Evolutionary conservation across 2,113 vertebrate genomes (phyloP).

Genomic region (Vimba vimba): DNA sequence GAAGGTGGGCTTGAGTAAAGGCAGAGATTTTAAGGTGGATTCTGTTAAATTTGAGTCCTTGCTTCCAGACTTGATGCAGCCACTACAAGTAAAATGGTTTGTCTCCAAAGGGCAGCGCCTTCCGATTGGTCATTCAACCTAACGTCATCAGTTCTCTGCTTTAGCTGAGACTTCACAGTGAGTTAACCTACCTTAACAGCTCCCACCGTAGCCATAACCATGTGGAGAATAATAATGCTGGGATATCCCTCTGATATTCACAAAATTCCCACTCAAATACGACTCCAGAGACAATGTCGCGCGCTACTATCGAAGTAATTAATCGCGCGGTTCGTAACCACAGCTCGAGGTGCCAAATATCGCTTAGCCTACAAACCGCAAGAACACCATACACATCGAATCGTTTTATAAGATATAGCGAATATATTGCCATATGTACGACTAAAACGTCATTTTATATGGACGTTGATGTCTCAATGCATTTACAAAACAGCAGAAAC

Average conservation of each 20-base stretch:
- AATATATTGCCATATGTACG: background rate
- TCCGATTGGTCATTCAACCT: slow-evolving; percentile 91
- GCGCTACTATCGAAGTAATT: slow-evolving; percentile 1
- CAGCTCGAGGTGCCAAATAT: background rate
- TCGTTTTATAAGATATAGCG: background rate
- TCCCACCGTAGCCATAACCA: slow-evolving; percentile 71
- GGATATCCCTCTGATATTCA: slow-evolving; percentile 68
- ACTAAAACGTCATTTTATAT: background rate
- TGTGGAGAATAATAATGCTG: slow-evolving; percentile 74
- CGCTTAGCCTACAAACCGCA: background rate
- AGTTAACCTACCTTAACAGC: slow-evolving; percentile 89
- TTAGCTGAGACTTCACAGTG: slow-evolving; percentile 85
- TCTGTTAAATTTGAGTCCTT: slow-evolving; percentile 93
- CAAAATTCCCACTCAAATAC: slow-evolving; percentile 39
- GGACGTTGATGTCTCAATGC: background rate
- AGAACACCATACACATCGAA: background rate
- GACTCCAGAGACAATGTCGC: slow-evolving; percentile 36
- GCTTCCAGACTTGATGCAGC: slow-evolving; percentile 92
- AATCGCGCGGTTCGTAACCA: background rate
- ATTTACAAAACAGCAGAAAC: background rate
- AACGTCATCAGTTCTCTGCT: slow-evolving; percentile 89
- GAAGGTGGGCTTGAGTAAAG: slow-evolving; percentile 84
- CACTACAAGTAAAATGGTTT: slow-evolving; percentile 96
- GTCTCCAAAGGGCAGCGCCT: slow-evolving; percentile 97
- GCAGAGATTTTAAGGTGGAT: slow-evolving; percentile 92